Evolutionary conservation across 1,140 invertebrate species (phyloP).

Genomic region (Leptinotarsa texana): DNA sequence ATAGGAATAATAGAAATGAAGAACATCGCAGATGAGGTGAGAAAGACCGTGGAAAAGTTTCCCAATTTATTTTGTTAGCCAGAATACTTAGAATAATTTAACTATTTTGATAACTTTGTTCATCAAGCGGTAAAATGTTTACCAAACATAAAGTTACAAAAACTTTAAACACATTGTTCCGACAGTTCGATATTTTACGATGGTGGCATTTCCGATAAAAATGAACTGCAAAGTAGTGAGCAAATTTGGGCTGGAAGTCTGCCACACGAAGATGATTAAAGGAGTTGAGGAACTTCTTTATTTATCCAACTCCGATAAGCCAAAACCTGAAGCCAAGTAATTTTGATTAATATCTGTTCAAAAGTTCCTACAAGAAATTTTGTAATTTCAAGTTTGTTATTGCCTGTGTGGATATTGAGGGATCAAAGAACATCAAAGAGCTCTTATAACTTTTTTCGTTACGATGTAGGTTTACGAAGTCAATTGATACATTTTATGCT

Average conservation of each 20-base stretch:
- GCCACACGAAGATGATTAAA: conserved; percentile 15
- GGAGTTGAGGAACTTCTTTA: conserved; percentile 6
- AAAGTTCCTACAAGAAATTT: conserved; percentile 1
- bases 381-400: conserved; percentile 10
- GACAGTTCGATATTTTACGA: background rate
- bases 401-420: conserved; percentile 2
- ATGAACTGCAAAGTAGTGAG: background rate
- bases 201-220: background rate
- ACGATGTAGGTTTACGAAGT: background rate
- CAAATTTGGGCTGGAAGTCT: background rate
- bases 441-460: conserved; percentile 21
- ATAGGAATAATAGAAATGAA: no score
- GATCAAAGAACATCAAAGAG: conserved; percentile 13
- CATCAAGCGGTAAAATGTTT: background rate
- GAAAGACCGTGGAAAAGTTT: no score
- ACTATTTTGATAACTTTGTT: no score
- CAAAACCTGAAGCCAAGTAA: background rate
- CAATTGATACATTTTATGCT: conserved; percentile 2
- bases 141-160: background rate
- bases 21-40: no score
- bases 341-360: conserved; percentile 7
- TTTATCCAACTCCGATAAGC: conserved; percentile 12
- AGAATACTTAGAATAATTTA: no score
- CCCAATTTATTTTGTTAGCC: no score
- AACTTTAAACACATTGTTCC: background rate